These are phyloP conservation scores for Pachyramphus minor DNA, from an alignment of 2,113 vertebrate species.

Conservation along the genomic window DNA sequence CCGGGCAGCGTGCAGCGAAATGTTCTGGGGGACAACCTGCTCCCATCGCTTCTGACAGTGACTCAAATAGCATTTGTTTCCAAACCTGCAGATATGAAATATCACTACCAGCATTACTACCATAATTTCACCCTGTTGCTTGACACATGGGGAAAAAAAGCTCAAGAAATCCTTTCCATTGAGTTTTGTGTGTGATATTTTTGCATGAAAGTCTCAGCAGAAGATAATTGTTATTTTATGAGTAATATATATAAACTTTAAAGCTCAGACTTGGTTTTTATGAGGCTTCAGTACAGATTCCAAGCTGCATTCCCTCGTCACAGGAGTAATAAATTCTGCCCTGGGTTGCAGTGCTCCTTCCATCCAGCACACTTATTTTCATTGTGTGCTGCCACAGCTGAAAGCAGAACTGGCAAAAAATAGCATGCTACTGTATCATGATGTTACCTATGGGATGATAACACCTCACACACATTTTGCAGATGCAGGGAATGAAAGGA, in stretches of 20 bases:
- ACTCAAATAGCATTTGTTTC: not conserved
- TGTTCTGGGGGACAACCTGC: not conserved
- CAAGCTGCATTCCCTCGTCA: not conserved
- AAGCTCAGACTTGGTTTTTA: conserved; percentile 2
- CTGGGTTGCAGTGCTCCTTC: not conserved
- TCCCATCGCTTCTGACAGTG: not conserved
- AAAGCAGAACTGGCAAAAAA: not conserved
- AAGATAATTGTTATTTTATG: conserved; percentile 4
- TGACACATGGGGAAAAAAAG: not conserved
- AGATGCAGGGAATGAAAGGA: not conserved
- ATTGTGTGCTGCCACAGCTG: not conserved
- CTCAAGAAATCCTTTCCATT: not conserved
- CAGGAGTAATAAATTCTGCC: not conserved
- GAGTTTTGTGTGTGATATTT: not conserved
- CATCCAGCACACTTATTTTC: not conserved
- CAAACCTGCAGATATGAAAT: not conserved
- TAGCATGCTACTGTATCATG: accelerated
- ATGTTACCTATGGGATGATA: not conserved
- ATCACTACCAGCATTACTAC: not conserved
- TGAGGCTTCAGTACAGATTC: conserved; percentile 22
- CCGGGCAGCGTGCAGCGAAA: not conserved
- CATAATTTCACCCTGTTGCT: not conserved
- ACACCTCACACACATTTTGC: not conserved
- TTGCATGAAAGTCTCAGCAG: not conserved
- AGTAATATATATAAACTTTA: conserved; percentile 3